Evolutionary conservation across 2,888 invertebrate species (phyloP).

Genomic region (Trachelus iudaicus): DNA sequence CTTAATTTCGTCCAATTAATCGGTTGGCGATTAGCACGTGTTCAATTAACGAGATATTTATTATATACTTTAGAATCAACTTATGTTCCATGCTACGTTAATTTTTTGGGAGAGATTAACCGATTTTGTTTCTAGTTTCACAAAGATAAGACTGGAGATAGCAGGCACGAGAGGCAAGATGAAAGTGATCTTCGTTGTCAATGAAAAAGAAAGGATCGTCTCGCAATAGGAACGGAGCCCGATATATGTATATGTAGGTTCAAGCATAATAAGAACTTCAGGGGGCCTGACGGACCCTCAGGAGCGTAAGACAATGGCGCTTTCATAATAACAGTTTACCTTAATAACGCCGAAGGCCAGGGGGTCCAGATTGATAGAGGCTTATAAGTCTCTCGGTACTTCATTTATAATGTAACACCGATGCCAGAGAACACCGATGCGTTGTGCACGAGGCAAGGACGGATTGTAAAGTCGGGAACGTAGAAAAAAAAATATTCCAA

Average conservation of each 20-base stretch:
- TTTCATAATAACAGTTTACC: slow-evolving; percentile 17
- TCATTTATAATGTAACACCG: slow-evolving; percentile 9
- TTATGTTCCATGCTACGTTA: background rate
- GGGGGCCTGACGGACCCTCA: slow-evolving; percentile 14
- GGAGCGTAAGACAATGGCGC: slow-evolving; percentile 15
- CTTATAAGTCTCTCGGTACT: slow-evolving; percentile 17
- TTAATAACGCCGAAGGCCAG: slow-evolving; percentile 16
- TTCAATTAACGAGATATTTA: background rate
- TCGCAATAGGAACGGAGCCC: background rate
- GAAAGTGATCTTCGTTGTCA: too few species aligned
- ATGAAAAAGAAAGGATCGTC: too few species aligned
- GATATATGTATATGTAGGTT: background rate
- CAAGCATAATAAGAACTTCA: background rate
- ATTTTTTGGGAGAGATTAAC: too few species aligned
- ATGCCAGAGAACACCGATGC: slow-evolving; percentile 16
- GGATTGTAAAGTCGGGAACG: too few species aligned
- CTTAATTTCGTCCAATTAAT: background rate
- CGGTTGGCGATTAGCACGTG: background rate
- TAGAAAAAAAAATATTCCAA: too few species aligned
- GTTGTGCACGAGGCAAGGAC: slow-evolving; percentile 4
- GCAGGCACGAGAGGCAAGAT: background rate
- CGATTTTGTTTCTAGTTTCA: background rate
- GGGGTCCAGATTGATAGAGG: slow-evolving; percentile 11
- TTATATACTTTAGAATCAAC: background rate
- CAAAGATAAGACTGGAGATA: background rate